These are phyloP conservation scores for Acomys russatus DNA, from an alignment of 2,797 vertebrate genomes.

Conservation along the genomic window DNA sequence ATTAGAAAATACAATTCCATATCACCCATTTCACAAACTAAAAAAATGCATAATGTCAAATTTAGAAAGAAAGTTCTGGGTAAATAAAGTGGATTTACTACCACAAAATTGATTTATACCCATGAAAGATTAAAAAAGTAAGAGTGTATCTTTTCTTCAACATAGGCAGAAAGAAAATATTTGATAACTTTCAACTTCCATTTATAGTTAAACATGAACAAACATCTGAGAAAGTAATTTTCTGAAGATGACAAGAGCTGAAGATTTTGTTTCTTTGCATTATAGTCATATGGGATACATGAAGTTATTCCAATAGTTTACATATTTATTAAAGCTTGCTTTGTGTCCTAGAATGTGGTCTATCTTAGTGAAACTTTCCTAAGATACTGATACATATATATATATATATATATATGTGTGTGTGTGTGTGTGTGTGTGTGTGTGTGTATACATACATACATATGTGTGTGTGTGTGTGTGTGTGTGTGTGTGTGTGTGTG, in stretches of 20 bases:
- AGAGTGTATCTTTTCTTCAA: neutral
- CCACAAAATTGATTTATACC: neutral
- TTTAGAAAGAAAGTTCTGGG: neutral
- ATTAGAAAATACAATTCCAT: neutral
- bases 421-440: too few species aligned
- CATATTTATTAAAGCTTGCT: neutral
- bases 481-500: too few species aligned
- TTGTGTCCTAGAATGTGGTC: neutral
- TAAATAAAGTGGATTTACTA: neutral
- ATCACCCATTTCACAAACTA: slow-evolving; percentile 1
- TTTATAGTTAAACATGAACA: neutral
- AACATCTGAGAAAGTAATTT: neutral
- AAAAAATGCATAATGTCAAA: neutral
- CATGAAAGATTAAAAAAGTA: neutral
- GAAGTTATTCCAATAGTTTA: neutral
- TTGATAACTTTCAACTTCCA: neutral
- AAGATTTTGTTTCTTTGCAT: neutral
- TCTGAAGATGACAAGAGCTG: neutral
- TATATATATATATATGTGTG: too few species aligned
- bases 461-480: too few species aligned
- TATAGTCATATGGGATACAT: neutral
- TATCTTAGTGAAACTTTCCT: neutral
- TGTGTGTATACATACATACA: too few species aligned
- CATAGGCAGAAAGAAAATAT: neutral
- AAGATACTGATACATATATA: too few species aligned